Base-by-base conservation (phyloP, 2,113 vertebrate genomes). In the Paradisaea rubra region DNA sequence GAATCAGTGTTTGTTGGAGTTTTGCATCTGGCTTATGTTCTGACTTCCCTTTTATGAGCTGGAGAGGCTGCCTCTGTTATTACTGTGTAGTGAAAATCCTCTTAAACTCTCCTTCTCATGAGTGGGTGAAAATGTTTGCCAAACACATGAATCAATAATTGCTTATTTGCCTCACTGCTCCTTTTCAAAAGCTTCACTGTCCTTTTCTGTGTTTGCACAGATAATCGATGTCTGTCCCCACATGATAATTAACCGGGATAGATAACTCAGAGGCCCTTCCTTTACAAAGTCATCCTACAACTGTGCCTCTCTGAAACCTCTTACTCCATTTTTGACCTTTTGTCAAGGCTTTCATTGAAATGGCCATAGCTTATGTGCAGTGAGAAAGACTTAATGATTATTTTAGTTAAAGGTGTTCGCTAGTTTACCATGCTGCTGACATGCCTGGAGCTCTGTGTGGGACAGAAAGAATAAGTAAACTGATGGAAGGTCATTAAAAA, bases 1-100 rank as follows among this genome's bases (percentile, higher is more conserved):
- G 98, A 98, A 97, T 98, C 97, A 97, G 96, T 94, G 81, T 97
- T 97, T 98, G 97, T 97, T 97, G 97, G 95, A 97, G 92, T 97
- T 95, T 59, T 54, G 87, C 96, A 89, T 95, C 96, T 97, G 97
- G 97, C 94, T 44, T 78, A 45, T 61, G 53, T 94, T 97, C 96
- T 90, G 49, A 89, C 80, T 96, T 97, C 91, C 90, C 95, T 96
- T 93, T 86, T 81, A 82, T 65, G 93, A 90, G 65, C 94, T 94
- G 96, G 96, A 97, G 96, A 97, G 95, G 95, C 96, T 92, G 95
- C 92, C 92, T 97, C 95, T 97, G 61, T 84, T 83, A 23, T 63
- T 83, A 52, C 83, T 72, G 42, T 44, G 37, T 33, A 84, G 61
- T 93, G 93, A 93, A 97, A 96, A 93, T 88, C 92, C 84, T 89